Conservation (phyloP, 2,113 vertebrate species). For the Myotis brandtii region DNA sequence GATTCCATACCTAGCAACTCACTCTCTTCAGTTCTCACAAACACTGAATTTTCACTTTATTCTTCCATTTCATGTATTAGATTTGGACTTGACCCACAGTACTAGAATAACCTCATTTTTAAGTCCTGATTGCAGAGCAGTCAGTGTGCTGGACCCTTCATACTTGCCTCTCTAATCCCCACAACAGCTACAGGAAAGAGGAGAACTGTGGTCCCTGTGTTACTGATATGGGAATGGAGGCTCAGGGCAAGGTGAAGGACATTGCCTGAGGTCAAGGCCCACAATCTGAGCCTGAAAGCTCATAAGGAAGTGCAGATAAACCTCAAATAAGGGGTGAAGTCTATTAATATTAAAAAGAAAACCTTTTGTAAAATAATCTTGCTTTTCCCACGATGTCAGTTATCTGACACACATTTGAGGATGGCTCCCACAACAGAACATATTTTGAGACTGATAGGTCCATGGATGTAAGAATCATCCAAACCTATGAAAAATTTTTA, state of each 20-base stretch:
- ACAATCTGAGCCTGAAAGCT: neutral
- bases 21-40: neutral
- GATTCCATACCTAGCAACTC: neutral
- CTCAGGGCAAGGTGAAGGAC: neutral
- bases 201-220: neutral
- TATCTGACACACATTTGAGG: neutral
- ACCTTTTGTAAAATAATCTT: neutral
- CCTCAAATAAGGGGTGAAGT: neutral
- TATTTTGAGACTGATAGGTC: neutral
- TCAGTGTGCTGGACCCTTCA: neutral
- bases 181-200: neutral
- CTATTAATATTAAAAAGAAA: neutral
- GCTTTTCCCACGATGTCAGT: slow-evolving; percentile 23
- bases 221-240: neutral
- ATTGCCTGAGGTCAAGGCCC: neutral
- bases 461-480: neutral
- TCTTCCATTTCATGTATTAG: neutral
- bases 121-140: neutral
- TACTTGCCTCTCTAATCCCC: neutral
- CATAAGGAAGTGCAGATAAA: neutral
- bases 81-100: neutral
- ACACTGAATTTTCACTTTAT: neutral
- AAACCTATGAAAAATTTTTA: neutral
- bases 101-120: neutral
- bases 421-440: neutral